Percentiles rank a stretch among this genome's conserved stretches.
These are phyloP conservation scores for Sinonovacula constricta DNA, from an alignment of 1,140 invertebrate genomes.

Conservation along the genomic window DNA sequence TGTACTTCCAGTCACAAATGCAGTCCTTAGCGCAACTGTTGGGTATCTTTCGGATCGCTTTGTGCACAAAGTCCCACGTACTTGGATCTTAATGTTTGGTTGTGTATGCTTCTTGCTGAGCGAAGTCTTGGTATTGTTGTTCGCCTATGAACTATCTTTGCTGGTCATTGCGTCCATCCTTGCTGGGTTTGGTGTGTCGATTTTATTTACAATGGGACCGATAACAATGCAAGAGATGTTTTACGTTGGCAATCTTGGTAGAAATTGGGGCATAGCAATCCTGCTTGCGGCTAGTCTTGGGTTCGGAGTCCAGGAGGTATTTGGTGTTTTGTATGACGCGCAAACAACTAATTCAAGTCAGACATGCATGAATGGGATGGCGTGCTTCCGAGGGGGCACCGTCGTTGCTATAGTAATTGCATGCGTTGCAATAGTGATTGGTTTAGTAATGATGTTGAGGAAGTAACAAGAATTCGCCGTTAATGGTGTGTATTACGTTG, in stretches of 20 bases:
- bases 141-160: slow-evolving; percentile 1
- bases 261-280: slow-evolving; percentile 45
- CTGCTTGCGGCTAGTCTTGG: slow-evolving; percentile 26
- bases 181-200: slow-evolving; percentile 29
- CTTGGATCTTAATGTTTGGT: slow-evolving; percentile 49
- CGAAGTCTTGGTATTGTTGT: slow-evolving; percentile 38
- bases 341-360: too few species aligned
- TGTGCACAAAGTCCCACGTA: slow-evolving; percentile 51
- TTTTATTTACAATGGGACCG: slow-evolving; percentile 39
- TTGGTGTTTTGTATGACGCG: slow-evolving; percentile 47
- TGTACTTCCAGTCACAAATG: slow-evolving; percentile 47
- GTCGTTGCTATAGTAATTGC: too few species aligned
- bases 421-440: too few species aligned
- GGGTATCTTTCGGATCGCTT: slow-evolving; percentile 52
- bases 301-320: slow-evolving; percentile 22
- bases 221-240: slow-evolving; percentile 46
- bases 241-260: slow-evolving; percentile 44
- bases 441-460: too few species aligned
- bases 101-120: slow-evolving; percentile 21
- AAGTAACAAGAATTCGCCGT: too few species aligned
- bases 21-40: slow-evolving; percentile 37
- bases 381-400: too few species aligned
- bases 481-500: too few species aligned
- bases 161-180: slow-evolving; percentile 32
- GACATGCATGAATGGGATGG: too few species aligned